These are phyloP conservation scores for Leptopilina syphax DNA, from an alignment of 2,888 invertebrate species.

Conservation along the genomic window DNA sequence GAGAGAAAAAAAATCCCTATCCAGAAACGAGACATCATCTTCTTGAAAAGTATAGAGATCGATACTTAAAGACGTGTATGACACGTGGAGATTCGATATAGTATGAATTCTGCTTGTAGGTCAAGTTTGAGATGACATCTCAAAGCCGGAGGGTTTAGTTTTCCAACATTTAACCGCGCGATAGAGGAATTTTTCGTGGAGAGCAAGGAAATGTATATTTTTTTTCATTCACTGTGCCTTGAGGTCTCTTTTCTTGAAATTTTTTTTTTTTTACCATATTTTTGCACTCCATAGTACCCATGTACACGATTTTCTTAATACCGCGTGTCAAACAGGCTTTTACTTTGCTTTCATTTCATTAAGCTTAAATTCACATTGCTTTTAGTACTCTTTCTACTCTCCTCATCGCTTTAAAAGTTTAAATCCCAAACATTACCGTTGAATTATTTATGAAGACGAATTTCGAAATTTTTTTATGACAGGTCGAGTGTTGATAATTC, in stretches of 20 bases:
- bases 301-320: not conserved
- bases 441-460: not conserved
- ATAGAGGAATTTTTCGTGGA: not conserved
- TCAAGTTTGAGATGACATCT: conserved; percentile 53
- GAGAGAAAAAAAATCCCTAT: not conserved
- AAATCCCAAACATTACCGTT: not conserved
- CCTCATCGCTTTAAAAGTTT: no score
- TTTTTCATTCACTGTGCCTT: no score
- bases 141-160: conserved; percentile 37
- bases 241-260: conserved; percentile 4
- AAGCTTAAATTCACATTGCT: conserved; percentile 15
- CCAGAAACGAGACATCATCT: conserved; percentile 35
- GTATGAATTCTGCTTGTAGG: conserved; percentile 46
- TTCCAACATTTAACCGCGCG: not conserved
- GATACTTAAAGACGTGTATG: conserved; percentile 19
- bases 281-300: not conserved
- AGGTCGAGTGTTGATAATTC: no score
- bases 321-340: conserved; percentile 25
- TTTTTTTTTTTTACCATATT: conserved; percentile 42
- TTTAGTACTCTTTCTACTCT: conserved; percentile 1
- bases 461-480: no score
- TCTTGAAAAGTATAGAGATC: conserved; percentile 16
- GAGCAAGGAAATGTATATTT: no score
- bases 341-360: conserved; percentile 29
- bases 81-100: not conserved